A percentile compares a stretch with the other conserved stretches of the same genome.
These are phyloP conservation scores for Labroides dimidiatus DNA, from an alignment of 2,797 vertebrate species.

Conservation along the genomic window DNA sequence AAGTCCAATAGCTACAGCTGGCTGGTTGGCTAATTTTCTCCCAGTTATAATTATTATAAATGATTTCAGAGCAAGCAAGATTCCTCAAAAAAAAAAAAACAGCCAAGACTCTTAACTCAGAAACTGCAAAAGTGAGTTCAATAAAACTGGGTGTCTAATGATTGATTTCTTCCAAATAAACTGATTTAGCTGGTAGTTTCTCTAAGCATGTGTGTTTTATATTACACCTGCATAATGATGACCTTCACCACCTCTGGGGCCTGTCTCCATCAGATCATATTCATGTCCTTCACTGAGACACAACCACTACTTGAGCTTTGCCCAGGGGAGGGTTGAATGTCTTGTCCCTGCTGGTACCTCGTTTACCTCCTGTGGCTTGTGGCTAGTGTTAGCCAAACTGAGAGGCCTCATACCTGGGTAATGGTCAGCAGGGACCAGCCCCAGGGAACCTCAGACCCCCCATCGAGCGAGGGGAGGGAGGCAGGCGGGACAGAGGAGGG, in stretches of 20 bases:
- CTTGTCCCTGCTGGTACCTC: slow-evolving; percentile 82
- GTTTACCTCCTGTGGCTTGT: slow-evolving; percentile 79
- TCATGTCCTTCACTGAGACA: slow-evolving; percentile 57
- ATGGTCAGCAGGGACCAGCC: slow-evolving; percentile 77
- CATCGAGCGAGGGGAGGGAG: slow-evolving; percentile 64
- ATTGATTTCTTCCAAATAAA: no score
- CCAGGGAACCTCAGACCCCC: slow-evolving; percentile 66
- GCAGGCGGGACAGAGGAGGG: slow-evolving; percentile 75
- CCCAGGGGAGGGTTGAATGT: slow-evolving; percentile 67
- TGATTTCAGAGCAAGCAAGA: no score
- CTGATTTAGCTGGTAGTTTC: no score
- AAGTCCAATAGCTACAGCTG: no score
- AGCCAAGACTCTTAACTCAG: no score
- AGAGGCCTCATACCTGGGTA: slow-evolving; percentile 78
- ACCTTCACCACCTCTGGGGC: not conserved
- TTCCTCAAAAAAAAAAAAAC: no score
- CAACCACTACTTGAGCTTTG: slow-evolving; percentile 64
- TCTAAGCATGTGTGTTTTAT: no score
- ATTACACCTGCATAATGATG: not conserved
- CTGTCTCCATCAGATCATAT: slow-evolving; percentile 37
- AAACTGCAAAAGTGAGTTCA: no score
- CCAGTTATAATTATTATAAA: no score
- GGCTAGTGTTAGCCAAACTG: slow-evolving; percentile 75
- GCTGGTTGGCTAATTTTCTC: no score
- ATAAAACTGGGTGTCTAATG: no score